Conservation (phyloP, 2,797 vertebrate species). For the Rhodeus uyekii region DNA sequence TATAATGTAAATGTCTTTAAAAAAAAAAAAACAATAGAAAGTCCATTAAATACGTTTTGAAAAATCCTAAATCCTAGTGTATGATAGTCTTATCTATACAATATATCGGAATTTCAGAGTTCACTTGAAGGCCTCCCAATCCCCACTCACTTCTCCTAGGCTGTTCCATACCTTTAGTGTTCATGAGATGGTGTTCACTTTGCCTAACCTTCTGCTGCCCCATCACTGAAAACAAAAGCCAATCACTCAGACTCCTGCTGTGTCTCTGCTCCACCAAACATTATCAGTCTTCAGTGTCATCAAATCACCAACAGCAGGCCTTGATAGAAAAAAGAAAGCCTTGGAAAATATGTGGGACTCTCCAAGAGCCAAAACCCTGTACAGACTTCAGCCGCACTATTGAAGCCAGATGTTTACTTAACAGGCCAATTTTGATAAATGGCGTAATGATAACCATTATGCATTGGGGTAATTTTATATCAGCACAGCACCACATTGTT, state of each 20-base stretch:
- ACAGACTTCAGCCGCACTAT: slow-evolving; percentile 71
- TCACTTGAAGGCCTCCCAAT: neutral
- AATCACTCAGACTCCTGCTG: slow-evolving; percentile 72
- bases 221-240: slow-evolving; percentile 67
- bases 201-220: slow-evolving; percentile 3
- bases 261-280: slow-evolving; percentile 69
- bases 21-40: neutral
- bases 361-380: slow-evolving; percentile 78
- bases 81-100: neutral
- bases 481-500: slow-evolving; percentile 69
- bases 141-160: neutral
- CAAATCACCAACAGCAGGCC: slow-evolving; percentile 80
- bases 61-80: neutral
- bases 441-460: slow-evolving; percentile 77
- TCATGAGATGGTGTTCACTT: slow-evolving; percentile 15
- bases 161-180: slow-evolving; percentile 18
- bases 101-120: neutral
- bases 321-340: slow-evolving; percentile 71
- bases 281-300: slow-evolving; percentile 81
- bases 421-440: slow-evolving; percentile 84
- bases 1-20: neutral
- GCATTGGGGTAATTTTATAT: slow-evolving; percentile 77
- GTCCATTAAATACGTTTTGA: neutral
- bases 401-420: slow-evolving; percentile 86
- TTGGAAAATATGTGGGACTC: slow-evolving; percentile 80